Base-by-base conservation (phyloP, 2,797 vertebrate genomes). In the Arremon aurantiirostris region DNA sequence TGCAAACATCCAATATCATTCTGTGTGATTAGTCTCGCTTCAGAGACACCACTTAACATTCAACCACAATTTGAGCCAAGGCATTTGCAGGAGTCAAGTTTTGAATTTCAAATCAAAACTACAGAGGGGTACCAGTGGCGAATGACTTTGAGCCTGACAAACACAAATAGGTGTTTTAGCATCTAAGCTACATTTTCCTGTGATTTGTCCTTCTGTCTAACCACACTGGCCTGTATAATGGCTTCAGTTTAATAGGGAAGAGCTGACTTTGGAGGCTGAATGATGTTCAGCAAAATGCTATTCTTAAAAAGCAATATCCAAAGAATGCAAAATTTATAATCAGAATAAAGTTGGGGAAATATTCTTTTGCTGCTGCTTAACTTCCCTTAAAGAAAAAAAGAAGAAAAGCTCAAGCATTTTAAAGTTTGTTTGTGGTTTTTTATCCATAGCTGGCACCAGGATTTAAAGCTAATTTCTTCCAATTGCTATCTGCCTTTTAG, bases 401-500 rank as follows among this genome's bases (percentile, higher is more conserved):
- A 55, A 59, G 12, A 39, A 69, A 72, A 92, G 27, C 84, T 89
- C 46, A 18, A 82, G 69, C 63, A 65, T 71, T 88, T 86, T 85
- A 17, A 72, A 84, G 44, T 81, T 90, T 77, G 63, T 80, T 92
- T 85, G 73, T 66, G 53, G 7, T 53, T 60, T 56, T 90, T 86
- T 69, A 88, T 44, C 80, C 88, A 70, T 69, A 93, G 81, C 32
- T 77, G 60, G 89, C 83, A 95, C 77, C 44, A 60, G 44, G 72
- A 90, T 73, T 84, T 66, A 89, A 86, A 93, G 90, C 63, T 94
- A 71, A 96, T 92, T 95, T 84, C 88, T 94, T 93, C 57, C 81
- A 75, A n/a, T 89, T 92, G 91, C 68, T 63, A 27, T 71, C 87
- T 84, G 88, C 71, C 86, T 95, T 72, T 73, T 16, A 86, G 88